Conservation (phyloP, 1,140 invertebrate genomes). For the Dufourea novaeangliae region DNA sequence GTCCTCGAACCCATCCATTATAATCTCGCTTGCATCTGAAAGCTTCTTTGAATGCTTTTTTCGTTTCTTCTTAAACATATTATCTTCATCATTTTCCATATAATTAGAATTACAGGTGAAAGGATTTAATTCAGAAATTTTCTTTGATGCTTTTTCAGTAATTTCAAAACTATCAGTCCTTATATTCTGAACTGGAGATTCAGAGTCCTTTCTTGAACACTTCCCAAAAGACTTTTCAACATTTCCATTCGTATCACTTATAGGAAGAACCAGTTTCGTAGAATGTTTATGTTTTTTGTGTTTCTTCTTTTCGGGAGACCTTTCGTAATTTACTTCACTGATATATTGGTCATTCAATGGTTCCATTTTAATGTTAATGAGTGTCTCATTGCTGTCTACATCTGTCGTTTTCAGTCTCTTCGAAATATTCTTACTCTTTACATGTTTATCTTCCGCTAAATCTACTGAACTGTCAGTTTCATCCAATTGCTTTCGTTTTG, state of each 20-base stretch:
- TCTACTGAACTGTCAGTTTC: slow-evolving; percentile 3
- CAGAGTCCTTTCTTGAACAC: background rate
- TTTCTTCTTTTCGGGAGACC: slow-evolving; percentile 1
- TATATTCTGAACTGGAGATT: background rate
- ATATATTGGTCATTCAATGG: background rate
- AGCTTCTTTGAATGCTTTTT: slow-evolving; percentile 8
- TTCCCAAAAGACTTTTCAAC: background rate
- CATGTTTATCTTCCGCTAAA: background rate
- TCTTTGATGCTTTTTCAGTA: background rate
- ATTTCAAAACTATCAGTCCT: background rate
- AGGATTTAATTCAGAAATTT: background rate
- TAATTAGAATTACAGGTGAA: background rate
- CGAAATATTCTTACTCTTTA: background rate
- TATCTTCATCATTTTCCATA: background rate
- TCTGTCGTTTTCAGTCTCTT: background rate
- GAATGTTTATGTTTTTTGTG: slow-evolving; percentile 1
- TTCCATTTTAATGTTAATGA: slow-evolving; percentile 6
- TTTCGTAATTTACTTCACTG: background rate
- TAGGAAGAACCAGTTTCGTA: background rate
- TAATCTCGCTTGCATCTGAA: background rate
- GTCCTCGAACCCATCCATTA: slow-evolving; percentile 9
- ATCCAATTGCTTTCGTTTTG: background rate
- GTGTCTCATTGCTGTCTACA: background rate
- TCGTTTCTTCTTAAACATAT: slow-evolving; percentile 27
- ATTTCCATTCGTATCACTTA: background rate